Base-by-base conservation (phyloP, 2,888 invertebrate species). In the Caenorhabditis sp. region DNA sequence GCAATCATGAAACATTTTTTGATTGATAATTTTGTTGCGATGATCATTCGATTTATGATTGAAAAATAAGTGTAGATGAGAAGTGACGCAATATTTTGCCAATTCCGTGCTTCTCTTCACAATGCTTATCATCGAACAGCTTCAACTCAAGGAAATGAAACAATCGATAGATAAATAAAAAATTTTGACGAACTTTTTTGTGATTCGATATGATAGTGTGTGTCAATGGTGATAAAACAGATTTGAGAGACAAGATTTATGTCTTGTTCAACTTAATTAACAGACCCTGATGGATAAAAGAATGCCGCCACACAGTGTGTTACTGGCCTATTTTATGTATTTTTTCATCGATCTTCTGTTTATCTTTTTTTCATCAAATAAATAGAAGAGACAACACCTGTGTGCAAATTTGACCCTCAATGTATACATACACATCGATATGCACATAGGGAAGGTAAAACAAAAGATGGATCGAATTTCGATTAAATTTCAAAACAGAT, bases 231-330 rank as follows among this genome's bases (percentile, higher is more conserved):
- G 43, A 43, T 43, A 43, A 43, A 43, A 14, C 14, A 12, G 43
- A 43, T 43, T 10, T 43, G 43, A 43, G 14, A 43, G 17, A 43
- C 54, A 58, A 65, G 65, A 69, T 69, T 65, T 69, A 69, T 69
- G n/a, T 61, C 19, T 62, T 62, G 62, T 58, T 59, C 31, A 54
- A 59, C 58, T 68, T 50, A 55, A 55, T 55, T 55, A 55, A 55
- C 55, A 27, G 51, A 51, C 51, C 23, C 51, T 51, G 51, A 8
- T 51, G 21, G 23, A 51, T 51, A n/a, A 51, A 51, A 19, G 21
- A 19, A 19, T 8, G 51, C 51, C 51, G 51, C 21, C 51, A 21
- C 17, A 14, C 17, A 50, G 19, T 50, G 50, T 50, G 17, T n/a
- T 19, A 12, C 17, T 23, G 21, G 23, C 23, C 21, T 21, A 23